Evolutionary conservation across 30 jellyfish, hydroid and myxozoan genomes (phyloP).

Genomic region (Pseudorhiza aurosa): DNA sequence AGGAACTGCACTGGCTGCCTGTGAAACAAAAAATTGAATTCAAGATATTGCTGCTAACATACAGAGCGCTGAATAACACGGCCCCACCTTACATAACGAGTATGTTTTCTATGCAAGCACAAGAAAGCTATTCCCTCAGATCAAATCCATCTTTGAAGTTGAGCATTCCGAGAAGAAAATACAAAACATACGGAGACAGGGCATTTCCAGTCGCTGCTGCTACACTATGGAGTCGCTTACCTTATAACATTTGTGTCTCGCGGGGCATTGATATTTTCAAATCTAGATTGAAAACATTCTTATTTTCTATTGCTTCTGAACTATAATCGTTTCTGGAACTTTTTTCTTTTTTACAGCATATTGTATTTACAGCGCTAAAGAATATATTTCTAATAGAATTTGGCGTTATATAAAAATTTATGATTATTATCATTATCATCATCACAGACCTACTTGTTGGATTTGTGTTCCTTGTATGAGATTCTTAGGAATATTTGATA

Average conservation of each 20-base stretch:
- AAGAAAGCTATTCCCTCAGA: neutral
- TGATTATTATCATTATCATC: too few species aligned
- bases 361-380: neutral
- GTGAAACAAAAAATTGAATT: neutral
- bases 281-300: too few species aligned
- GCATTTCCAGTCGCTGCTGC: slow-evolving; percentile 61
- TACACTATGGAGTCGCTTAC: slow-evolving; percentile 14
- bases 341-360: neutral
- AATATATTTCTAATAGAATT: too few species aligned
- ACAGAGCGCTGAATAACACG: slow-evolving; percentile 9
- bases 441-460: too few species aligned
- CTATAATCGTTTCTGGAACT: too few species aligned
- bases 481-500: too few species aligned
- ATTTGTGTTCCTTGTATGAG: too few species aligned
- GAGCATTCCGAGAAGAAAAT: slow-evolving; percentile 2
- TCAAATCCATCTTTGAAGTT: slow-evolving; percentile 3
- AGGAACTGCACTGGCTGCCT: too few species aligned
- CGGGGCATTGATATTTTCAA: slow-evolving; percentile 8
- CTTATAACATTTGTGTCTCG: slow-evolving; percentile 4
- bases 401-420: neutral
- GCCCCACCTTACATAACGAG: slow-evolving; percentile 1
- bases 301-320: too few species aligned
- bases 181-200: slow-evolving; percentile 25
- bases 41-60: neutral
- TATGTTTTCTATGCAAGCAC: slow-evolving; percentile 6